Conservation (phyloP, 2,113 vertebrate genomes). For the Myotis davidii region DNA sequence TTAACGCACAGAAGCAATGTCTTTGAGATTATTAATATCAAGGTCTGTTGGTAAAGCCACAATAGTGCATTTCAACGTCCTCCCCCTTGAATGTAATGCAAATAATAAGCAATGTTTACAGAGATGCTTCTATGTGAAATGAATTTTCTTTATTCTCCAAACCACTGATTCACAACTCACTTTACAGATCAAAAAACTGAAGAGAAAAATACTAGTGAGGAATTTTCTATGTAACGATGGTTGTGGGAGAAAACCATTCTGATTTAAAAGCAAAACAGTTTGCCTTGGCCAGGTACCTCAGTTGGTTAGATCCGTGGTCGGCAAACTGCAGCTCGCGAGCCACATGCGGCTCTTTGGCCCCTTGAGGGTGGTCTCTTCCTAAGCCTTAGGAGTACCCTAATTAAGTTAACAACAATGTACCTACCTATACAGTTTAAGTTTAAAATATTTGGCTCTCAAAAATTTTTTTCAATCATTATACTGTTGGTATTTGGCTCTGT, state of each 20-base stretch:
- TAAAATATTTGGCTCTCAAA: too few species aligned
- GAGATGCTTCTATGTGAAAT: neutral
- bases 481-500: too few species aligned
- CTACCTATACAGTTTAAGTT: too few species aligned
- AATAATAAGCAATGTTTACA: neutral
- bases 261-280: neutral
- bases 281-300: too few species aligned
- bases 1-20: neutral
- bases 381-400: too few species aligned
- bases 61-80: neutral
- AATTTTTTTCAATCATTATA: too few species aligned
- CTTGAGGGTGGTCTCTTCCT: too few species aligned
- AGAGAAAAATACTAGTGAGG: neutral
- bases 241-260: neutral
- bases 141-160: conserved; percentile 14
- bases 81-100: neutral
- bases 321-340: too few species aligned
- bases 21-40: conserved; percentile 12
- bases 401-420: too few species aligned
- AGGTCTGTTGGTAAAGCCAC: neutral
- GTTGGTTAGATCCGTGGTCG: too few species aligned
- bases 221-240: neutral
- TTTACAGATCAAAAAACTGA: conserved; percentile 11
- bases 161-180: neutral
- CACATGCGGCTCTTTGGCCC: too few species aligned